phyloP scores from a whole-genome alignment of 2,797 vertebrate genomes.

The Manis javanica region DNA sequence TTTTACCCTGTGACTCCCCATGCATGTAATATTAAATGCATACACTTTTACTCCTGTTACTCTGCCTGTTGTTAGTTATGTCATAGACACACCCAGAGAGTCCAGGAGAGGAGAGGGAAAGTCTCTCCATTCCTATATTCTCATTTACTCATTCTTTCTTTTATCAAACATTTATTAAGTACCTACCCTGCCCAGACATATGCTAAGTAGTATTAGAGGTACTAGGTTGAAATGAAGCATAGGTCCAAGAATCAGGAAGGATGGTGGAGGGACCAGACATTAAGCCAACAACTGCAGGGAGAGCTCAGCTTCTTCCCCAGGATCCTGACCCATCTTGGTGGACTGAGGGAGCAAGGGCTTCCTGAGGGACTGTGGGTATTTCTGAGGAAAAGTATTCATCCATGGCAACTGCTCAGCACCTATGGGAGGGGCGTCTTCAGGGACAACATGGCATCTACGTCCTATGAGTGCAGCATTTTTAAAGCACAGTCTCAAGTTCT shows the following conservation, averaged over 20 bases:
- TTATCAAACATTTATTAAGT: not conserved
- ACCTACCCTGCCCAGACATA: not conserved
- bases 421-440: not conserved
- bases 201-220: not conserved
- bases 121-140: not conserved
- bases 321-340: not conserved
- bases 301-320: too few species aligned
- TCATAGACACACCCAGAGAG: not conserved
- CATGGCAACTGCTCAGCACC: not conserved
- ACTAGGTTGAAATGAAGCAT: not conserved
- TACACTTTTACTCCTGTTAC: not conserved
- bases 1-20: not conserved
- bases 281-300: not conserved
- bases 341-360: not conserved
- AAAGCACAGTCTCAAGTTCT: not conserved
- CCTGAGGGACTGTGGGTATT: not conserved
- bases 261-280: not conserved
- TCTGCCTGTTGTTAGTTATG: not conserved
- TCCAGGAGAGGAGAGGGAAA: not conserved
- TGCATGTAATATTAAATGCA: not conserved
- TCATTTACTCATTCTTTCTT: not conserved
- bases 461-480: not conserved
- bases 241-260: not conserved
- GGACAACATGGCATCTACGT: accelerated
- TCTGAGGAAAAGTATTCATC: not conserved